Evolutionary conservation across 2,888 invertebrate species (phyloP).

Genomic region (Hanleya hanleyi): DNA sequence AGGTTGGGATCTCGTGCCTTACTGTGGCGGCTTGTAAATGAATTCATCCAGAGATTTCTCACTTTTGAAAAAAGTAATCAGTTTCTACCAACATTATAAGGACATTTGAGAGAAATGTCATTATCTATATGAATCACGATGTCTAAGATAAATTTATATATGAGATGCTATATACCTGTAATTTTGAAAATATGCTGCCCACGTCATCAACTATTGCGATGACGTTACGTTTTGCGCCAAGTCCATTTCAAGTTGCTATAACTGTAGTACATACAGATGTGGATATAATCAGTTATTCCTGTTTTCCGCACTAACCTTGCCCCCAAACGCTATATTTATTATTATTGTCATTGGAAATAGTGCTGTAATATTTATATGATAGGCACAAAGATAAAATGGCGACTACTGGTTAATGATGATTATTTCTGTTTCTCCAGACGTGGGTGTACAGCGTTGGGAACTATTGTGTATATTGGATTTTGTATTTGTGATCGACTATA

Average conservation of each 20-base stretch:
- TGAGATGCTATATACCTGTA: too few species aligned
- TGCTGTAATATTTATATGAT: background rate
- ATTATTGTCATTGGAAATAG: background rate
- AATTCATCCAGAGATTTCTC: too few species aligned
- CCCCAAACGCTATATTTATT: background rate
- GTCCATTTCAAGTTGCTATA: background rate
- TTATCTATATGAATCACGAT: too few species aligned
- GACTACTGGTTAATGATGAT: background rate
- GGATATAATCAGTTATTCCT: too few species aligned
- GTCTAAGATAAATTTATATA: too few species aligned
- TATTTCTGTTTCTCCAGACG: background rate
- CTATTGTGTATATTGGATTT: conserved; percentile 9
- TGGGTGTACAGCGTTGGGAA: background rate
- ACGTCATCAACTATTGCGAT: background rate
- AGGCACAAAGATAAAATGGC: background rate
- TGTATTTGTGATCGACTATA: conserved; percentile 5
- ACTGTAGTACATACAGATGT: background rate
- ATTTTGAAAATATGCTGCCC: too few species aligned
- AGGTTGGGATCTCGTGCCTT: conserved; percentile 7
- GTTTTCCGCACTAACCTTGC: too few species aligned
- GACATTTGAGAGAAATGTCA: too few species aligned
- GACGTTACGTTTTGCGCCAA: background rate
- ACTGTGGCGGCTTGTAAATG: background rate
- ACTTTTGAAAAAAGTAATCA: too few species aligned
- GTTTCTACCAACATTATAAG: too few species aligned